Evolutionary conservation across 2,797 vertebrate species (phyloP), one percentile per base, ranked within the genome.

Genomic region (Cryptoblepharus egeriae): DNA sequence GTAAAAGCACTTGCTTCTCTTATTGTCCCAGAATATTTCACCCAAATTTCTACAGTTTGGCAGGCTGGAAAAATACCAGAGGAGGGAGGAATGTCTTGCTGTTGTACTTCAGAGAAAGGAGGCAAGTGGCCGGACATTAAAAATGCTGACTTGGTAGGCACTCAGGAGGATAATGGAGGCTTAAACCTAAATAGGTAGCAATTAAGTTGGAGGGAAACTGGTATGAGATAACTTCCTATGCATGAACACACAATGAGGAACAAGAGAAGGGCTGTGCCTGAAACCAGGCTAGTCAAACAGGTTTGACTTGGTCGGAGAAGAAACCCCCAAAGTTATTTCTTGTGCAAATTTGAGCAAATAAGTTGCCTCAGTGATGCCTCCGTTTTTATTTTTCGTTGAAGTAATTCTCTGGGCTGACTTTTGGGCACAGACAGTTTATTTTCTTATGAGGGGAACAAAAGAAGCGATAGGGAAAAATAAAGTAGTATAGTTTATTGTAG

Each of bases 281-380:
- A 93, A 93, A 91, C 91, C 89, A 75, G 85, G 61, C 90, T 92
- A 85, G 90, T 91, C 87, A 88, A 84, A 92, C 91, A 85, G 88
- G 89, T 92, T n/a, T n/a, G n/a, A n/a, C n/a, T 91, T 91, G 70
- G 76, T 86, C 87, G 89, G 88, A 92, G 91, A 90, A 82, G 69
- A 88, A 83, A 78, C 45, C 45, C 9, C 45, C 45, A 79, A 68
- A 49, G 42, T 52, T 77, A 72, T 88, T 87, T 78, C 72, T 83
- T 71, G 26, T 49, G 12, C 32, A 86, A 61, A 45, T 68, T 45
- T 5, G 16, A 58, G 2, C 0, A 7, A 77, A n/a, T 0, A 60
- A 15, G 60, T 67, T 71, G 20, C 65, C 37, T 75, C 35, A 58
- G 18, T 52, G 3, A 65, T 35, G 32, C 45, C 65, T 64, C 30